phyloP scores from a whole-genome alignment of 1,140 invertebrate genomes.

The Diabrotica virgifera region DNA sequence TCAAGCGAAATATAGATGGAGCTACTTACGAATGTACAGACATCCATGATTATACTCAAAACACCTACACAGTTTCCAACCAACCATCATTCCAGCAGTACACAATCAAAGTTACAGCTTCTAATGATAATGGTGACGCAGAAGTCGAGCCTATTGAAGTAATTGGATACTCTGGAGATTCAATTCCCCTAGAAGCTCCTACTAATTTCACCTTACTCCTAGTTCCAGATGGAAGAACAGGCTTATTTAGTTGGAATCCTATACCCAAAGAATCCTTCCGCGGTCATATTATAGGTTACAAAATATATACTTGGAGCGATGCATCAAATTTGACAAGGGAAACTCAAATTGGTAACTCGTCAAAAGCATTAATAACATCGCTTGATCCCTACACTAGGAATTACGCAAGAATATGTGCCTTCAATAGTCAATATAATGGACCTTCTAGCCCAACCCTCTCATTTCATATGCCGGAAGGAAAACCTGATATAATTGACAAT shows the following conservation, averaged over 20 bases:
- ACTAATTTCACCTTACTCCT: constrained; percentile 78
- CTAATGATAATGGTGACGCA: constrained; percentile 87
- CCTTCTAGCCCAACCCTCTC: constrained; percentile 82
- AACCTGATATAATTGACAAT: constrained; percentile 81
- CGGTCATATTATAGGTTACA: constrained; percentile 94
- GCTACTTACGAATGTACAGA: constrained; percentile 68
- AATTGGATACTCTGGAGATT: constrained; percentile 93
- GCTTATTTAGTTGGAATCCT: constrained; percentile 79
- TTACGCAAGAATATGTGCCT: constrained; percentile 83
- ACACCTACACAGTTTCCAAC: constrained; percentile 68
- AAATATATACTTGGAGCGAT: constrained; percentile 94
- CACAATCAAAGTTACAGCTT: constrained; percentile 86
- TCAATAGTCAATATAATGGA: constrained; percentile 88
- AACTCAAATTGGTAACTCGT: constrained; percentile 73
- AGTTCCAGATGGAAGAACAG: constrained; percentile 70
- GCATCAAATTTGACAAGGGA: constrained; percentile 59
- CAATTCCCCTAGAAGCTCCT: constrained; percentile 77
- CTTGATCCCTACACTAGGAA: constrained; percentile 90
- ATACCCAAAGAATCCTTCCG: constrained; percentile 72
- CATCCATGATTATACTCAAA: constrained; percentile 73
- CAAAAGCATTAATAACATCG: constrained; percentile 70
- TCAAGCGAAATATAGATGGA: constrained; percentile 75
- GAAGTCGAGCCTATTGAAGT: constrained; percentile 78
- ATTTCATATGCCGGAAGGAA: constrained; percentile 89
- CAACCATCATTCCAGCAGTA: constrained; percentile 91